A percentile compares a stretch with the other conserved stretches of the same genome.
These are phyloP conservation scores for Sarcophilus harrisii DNA, from an alignment of 2,797 vertebrate genomes.

Conservation along the genomic window DNA sequence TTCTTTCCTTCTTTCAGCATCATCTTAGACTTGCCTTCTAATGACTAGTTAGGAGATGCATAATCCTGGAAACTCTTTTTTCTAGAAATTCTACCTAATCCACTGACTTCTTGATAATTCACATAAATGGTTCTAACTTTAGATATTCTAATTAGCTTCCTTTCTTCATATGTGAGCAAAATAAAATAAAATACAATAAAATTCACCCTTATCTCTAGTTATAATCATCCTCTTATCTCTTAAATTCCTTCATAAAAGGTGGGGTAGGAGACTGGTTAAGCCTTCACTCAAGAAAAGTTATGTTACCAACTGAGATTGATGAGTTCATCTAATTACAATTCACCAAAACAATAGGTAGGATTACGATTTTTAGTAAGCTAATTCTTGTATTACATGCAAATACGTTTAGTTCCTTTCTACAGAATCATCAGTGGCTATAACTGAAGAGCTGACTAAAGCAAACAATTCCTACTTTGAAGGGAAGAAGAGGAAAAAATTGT, in stretches of 20 bases:
- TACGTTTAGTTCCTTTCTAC: slow-evolving; percentile 3
- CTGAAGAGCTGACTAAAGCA: not conserved
- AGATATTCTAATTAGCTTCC: not conserved
- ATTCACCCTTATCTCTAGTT: not conserved
- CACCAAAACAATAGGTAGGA: not conserved
- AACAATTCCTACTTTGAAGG: not conserved
- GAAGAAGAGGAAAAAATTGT: not conserved
- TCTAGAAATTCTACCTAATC: not conserved
- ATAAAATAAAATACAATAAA: not conserved
- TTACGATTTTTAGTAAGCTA: not conserved
- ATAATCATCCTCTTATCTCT: not conserved
- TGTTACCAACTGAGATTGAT: not conserved
- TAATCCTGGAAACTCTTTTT: not conserved
- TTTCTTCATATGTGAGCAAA: not conserved
- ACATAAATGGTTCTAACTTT: not conserved
- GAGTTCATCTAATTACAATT: not conserved
- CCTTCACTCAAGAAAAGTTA: slow-evolving; percentile 67
- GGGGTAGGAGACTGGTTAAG: not conserved
- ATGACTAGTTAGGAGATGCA: not conserved
- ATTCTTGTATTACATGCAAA: not conserved
- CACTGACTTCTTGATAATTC: not conserved
- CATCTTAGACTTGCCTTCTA: not conserved
- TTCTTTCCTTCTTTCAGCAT: not conserved
- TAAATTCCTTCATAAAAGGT: not conserved
- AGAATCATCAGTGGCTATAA: not conserved